Base-by-base conservation (phyloP, 2,888 invertebrate species). In the Germaria angustata region DNA sequence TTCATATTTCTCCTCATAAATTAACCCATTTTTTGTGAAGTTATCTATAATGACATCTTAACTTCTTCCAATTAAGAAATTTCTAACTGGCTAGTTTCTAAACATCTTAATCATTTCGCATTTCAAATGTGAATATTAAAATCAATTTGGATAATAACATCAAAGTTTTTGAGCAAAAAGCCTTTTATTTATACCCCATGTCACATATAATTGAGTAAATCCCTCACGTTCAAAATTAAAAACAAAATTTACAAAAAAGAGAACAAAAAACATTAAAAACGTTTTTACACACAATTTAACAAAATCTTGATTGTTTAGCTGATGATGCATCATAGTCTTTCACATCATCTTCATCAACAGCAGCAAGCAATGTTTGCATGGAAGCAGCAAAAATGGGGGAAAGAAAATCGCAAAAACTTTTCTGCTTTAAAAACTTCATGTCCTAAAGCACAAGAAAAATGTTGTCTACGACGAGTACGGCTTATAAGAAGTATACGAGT, bases 281-380 rank as follows among this genome's bases (percentile, higher is more conserved):
- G 72, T 65, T 81, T 82, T 84, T 80, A 71, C 81, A 85, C 59
- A 78, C 84, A 82, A 84, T 85, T 85, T 84, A 84, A 80, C 78
- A 79, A 76, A 76, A 85, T 84, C 84, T 85, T 80, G 72, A 84
- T 81, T 81, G 57, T 84, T 72, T 77, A 51, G 61, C 59, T 77
- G 66, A 72, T 81, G 59, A 39, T 59, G 75, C 61, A 71, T 72
- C 76, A 53, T 41, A 41, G 20, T 59, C 66, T 55, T 55, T 36
- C 36, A 55, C 49, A 57, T 57, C 28, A 59, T 65, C 44, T 63
- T 15, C 81, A 51, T 51, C 22, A 46, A 13, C 44, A 32, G 13
- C 39, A 65, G 49, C n/a, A 57, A 34, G 9, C 41, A 39, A 17
- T 57, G n/a, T 17, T 34, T 20, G 1, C 13, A 41, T 53, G 46